Base-by-base conservation (phyloP, 2,888 invertebrate species). In the Punctoribates punctum region DNA sequence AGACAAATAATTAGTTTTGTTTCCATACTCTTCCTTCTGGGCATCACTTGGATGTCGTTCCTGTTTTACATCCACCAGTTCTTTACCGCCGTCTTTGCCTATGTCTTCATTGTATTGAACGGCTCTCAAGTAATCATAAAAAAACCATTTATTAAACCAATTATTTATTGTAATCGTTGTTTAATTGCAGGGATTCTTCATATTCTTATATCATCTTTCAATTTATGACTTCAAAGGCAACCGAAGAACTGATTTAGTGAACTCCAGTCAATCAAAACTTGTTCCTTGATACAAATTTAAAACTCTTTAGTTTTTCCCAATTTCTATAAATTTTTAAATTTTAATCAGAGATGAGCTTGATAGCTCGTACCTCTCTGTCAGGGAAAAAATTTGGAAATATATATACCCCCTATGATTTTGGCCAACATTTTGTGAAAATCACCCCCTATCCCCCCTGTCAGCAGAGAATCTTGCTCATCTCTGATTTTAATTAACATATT, bases 31-130 rank as follows among this genome's bases (percentile, higher is more conserved):
- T 73, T 77, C 17, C 62, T 80, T 0, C 57, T 80, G n/a, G 80
- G 80, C 8, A 73, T 79, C 20, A 80, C 80, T 34, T 80, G 80
- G 80, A 38, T 78, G 11, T 77, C 79, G 73, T 79, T 79, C 42
- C 77, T 80, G n/a, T 29, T 80, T 42, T 79, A 78, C 20, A 65
- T 79, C 3, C 77, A 76, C 20, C 57, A 76, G 46, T 57, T 62
- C 17, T 38, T 67, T n/a, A 57, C 57, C 60, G 27, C 23, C 27
- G 62, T 76, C 1, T 74, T 73, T n/a, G 77, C 78, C 0, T 79
- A 80, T 60, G 9, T 79, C 1, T 80, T 80, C 73, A 76, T 78
- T 5, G 38, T 79, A 13, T 72, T 80, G 5, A 80, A 79, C 20
- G 77, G 78, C 0, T 75, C 78, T 11, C 80, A 80, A 78, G 80